These are phyloP conservation scores for Maccullochella peelii DNA, from an alignment of 2,113 vertebrate species.

Conservation along the genomic window DNA sequence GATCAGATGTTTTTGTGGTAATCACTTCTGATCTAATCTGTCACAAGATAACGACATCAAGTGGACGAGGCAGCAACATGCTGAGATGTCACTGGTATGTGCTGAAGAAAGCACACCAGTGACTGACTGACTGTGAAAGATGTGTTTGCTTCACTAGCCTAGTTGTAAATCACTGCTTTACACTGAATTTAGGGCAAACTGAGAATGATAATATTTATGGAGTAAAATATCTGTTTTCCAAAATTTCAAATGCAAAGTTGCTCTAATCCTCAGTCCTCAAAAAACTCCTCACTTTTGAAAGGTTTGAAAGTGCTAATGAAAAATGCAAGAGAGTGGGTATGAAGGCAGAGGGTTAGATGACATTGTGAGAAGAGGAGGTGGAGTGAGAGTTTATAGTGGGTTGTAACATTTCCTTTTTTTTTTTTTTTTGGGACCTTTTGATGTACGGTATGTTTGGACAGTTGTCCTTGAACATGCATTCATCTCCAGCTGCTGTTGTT, in stretches of 20 bases:
- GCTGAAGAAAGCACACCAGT: not conserved
- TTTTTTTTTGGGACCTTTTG: not conserved
- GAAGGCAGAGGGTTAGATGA: not conserved
- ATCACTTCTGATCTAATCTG: not conserved
- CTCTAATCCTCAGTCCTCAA: not conserved
- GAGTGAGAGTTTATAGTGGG: not conserved
- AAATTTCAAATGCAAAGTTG: not conserved
- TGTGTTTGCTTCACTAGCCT: not conserved
- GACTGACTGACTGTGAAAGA: not conserved
- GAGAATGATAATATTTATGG: not conserved
- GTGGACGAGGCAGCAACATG: not conserved
- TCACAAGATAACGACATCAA: not conserved
- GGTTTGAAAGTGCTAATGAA: not conserved
- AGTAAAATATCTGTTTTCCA: not conserved
- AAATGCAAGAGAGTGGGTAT: conserved; percentile 10
- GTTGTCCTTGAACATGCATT: conserved; percentile 5
- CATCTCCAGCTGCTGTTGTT: conserved; percentile 5
- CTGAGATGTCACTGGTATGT: not conserved
- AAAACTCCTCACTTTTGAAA: not conserved
- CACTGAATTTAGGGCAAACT: not conserved
- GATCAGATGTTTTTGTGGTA: not conserved
- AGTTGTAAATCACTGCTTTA: not conserved
- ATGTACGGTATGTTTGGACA: not conserved
- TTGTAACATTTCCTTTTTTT: not conserved
- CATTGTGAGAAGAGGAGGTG: not conserved